Base-by-base conservation (phyloP, 2,797 vertebrate species). In the Myiotriccus ornatus region DNA sequence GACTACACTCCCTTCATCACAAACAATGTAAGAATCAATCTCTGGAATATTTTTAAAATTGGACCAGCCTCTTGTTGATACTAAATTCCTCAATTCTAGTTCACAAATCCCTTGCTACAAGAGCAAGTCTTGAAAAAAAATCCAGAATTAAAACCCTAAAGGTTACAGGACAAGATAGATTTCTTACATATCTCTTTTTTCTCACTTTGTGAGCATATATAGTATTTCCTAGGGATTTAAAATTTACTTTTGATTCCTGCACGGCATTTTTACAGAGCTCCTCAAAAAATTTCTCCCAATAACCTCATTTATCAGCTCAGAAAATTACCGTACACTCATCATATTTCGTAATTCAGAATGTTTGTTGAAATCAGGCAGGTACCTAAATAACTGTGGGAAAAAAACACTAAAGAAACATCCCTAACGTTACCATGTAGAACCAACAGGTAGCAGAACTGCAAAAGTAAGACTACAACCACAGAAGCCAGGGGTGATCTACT, bases 311-410 rank as follows among this genome's bases (percentile, higher is more conserved):
- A 60, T 14, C 46, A 89, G n/a, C 39, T 62, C 53, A 37, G 17
- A 71, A 82, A 82, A 82, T 30, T 39, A 69, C 0, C 7, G 6
- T 11, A 52, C 0, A 1, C 44, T 87, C 37, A 69, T 4, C 0
- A 0, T 12, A 13, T 44, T 81, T 76, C 10, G 4, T 28, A 64
- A 84, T 17, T 53, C 17, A 80, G 10, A 74, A 44, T 4, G 3
- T 37, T 64, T 68, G 17, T 3, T 53, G 30, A 84, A 88, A 93
- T 59, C 44, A 63, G 25, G 22, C 9, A 81, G 6, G 9, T 39
- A 14, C 16, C 27, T 47, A 75, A 77, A 2, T 37, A 76, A 78
- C 5, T 7, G 16, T 4, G 10, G 27, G 62, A 95, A 87, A 92
- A 3, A 63, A 60, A 39, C n/a, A 24, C 46, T 13, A 70, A 81